These are phyloP conservation scores for Drosophila anomalipes DNA, from an alignment of 2,888 invertebrate species.

Conservation along the genomic window DNA sequence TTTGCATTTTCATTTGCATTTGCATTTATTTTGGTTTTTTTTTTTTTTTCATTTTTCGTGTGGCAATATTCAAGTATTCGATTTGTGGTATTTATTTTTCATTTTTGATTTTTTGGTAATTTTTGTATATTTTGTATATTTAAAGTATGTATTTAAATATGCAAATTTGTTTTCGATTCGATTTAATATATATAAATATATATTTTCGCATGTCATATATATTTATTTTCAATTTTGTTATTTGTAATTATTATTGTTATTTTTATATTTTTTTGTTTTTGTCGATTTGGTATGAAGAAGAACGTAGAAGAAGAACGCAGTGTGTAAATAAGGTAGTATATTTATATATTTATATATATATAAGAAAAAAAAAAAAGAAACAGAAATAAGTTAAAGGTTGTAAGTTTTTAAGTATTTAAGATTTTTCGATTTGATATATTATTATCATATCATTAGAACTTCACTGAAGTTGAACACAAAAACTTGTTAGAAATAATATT, in stretches of 20 bases:
- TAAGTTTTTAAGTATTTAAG: slow-evolving; percentile 24
- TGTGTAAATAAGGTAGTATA: slow-evolving; percentile 75
- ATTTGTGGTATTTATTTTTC: slow-evolving; percentile 44
- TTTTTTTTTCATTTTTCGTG: slow-evolving; percentile 56
- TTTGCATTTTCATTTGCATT: slow-evolving; percentile 44
- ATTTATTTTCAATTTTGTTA: slow-evolving; percentile 27
- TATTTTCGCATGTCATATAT: slow-evolving; percentile 31
- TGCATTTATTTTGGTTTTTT: slow-evolving; percentile 40
- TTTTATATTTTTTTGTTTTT: slow-evolving; percentile 52
- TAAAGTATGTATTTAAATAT: slow-evolving; percentile 64
- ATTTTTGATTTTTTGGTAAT: slow-evolving; percentile 17
- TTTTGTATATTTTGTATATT: slow-evolving; percentile 60
- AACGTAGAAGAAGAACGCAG: slow-evolving; percentile 79
- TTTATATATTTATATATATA: slow-evolving; percentile 46
- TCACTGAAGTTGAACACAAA: slow-evolving; percentile 36
- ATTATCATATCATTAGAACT: slow-evolving; percentile 32
- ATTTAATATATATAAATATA: slow-evolving; percentile 48
- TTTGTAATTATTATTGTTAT: slow-evolving; percentile 26
- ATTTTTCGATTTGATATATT: slow-evolving; percentile 46
- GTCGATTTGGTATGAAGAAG: slow-evolving; percentile 75
- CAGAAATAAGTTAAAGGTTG: slow-evolving; percentile 64
- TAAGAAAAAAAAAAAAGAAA: slow-evolving; percentile 52
- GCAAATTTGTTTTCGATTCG: slow-evolving; percentile 67
- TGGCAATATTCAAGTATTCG: slow-evolving; percentile 69
- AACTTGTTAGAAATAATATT: slow-evolving; percentile 40